Percentiles rank a stretch among this genome's conserved stretches.
Evolutionary conservation across 2,888 invertebrate genomes (phyloP).

Genomic region (Cosmia trapezina): DNA sequence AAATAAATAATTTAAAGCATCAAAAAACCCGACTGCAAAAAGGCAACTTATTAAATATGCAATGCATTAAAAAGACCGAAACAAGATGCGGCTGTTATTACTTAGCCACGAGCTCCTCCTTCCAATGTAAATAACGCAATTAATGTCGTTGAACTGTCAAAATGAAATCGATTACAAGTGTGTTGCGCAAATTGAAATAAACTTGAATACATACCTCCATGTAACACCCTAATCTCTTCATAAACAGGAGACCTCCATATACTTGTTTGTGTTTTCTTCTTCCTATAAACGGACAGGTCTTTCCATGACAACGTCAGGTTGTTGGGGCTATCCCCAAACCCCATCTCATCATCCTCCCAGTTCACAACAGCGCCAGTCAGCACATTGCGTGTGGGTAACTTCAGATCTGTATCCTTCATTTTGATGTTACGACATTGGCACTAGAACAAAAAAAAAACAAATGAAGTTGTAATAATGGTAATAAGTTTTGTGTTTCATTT

Average conservation of each 20-base stretch:
- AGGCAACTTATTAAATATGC: too few species aligned
- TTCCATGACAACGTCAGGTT: conserved; percentile 89
- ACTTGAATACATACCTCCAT: conserved; percentile 84
- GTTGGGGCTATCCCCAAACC: conserved; percentile 78
- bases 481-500: conserved; percentile 1
- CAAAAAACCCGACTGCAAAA: too few species aligned
- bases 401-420: conserved; percentile 79
- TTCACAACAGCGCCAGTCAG: conserved; percentile 86
- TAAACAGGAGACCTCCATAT: conserved; percentile 87
- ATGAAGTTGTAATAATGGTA: conserved; percentile 1
- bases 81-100: too few species aligned
- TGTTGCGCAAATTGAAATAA: neutral
- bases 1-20: too few species aligned
- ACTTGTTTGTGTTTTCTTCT: conserved; percentile 85
- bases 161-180: too few species aligned
- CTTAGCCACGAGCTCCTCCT: too few species aligned
- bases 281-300: conserved; percentile 88
- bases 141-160: too few species aligned
- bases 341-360: conserved; percentile 86
- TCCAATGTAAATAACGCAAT: too few species aligned
- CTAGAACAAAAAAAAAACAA: conserved; percentile 64
- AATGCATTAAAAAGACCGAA: too few species aligned
- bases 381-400: conserved; percentile 84
- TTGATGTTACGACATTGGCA: conserved; percentile 79
- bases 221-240: conserved; percentile 89